Evolutionary conservation across 2,113 vertebrate species (phyloP), one percentile per base, ranked within the genome.

Genomic region (Microcebus tavaratra): DNA sequence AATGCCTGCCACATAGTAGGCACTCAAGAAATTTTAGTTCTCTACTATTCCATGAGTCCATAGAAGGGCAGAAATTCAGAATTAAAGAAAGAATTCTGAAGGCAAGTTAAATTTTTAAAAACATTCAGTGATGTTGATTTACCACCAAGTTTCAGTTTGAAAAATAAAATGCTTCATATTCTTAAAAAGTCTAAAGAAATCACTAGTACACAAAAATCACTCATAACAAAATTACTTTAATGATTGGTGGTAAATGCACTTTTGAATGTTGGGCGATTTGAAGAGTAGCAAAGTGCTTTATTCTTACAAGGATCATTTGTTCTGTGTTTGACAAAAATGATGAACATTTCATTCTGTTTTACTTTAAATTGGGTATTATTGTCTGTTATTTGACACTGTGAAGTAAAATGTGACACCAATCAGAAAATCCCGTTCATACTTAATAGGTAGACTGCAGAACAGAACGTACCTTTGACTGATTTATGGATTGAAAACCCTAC

Each of bases 311-410:
- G 84, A 97, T 97, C 72, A 87, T 96, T 97, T 97, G 57, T 97
- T 98, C 89, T 87, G 20, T 70, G 80, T 95, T 97, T 97, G 93
- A 97, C 93, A 84, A 96, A 97, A 95, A 89, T 1, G 21, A 94
- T 76, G 95, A 92, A 88, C 89, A 96, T 95, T 96, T 95, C 86
- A 97, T 96, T 97, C 73, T 84, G 78, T 76, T 98, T 97, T 97
- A 94, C 80, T 97, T 96, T 90, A 78, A 95, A 96, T 68, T 93
- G 61, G 45, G 39, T 95, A 96, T 97, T 94, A 90, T 34, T 97
- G 91, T 88, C 95, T 96, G 78, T 95, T 95, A 83, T 90, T 93
- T 97, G 95, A 95, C 91, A 97, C 93, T 97, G 93, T 94, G 94
- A 97, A 97, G 65, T 75, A 94, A 96, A 97, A 97, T 97, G 82